Evolutionary conservation across 1,140 invertebrate species (phyloP).

Genomic region (Penaeus chinensis): DNA sequence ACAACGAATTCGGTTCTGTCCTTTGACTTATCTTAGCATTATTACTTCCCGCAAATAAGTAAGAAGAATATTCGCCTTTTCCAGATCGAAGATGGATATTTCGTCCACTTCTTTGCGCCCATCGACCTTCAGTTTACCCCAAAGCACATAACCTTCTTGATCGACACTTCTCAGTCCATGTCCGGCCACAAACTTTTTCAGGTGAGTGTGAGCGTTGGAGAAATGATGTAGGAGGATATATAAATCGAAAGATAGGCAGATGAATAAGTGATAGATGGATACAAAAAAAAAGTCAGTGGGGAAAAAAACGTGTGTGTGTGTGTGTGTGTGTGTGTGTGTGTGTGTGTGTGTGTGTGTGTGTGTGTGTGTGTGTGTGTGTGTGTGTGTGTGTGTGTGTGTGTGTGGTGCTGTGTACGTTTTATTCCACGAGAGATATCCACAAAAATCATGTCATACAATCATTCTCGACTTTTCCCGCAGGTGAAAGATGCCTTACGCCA

Average conservation of each 20-base stretch:
- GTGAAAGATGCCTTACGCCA: slow-evolving; percentile 59
- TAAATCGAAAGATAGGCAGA: too few relatives aligned
- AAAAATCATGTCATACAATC: too few relatives aligned
- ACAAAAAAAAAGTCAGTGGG: too few relatives aligned
- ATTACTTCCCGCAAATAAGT: too few relatives aligned
- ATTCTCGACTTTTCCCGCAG: slow-evolving; percentile 13
- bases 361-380: slow-evolving; percentile 22
- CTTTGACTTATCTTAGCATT: neutral
- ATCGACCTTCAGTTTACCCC: slow-evolving; percentile 72
- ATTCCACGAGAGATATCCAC: too few relatives aligned
- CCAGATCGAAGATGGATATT: slow-evolving; percentile 80
- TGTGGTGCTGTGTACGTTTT: neutral
- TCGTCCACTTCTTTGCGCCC: slow-evolving; percentile 82
- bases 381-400: neutral
- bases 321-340: neutral
- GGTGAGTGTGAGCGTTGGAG: slow-evolving; percentile 66
- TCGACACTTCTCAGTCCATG: slow-evolving; percentile 81
- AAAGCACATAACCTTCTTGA: slow-evolving; percentile 79
- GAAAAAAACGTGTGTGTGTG: too few relatives aligned
- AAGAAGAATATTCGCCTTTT: neutral
- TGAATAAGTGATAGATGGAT: too few relatives aligned
- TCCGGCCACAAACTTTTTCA: slow-evolving; percentile 75
- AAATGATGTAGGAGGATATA: too few relatives aligned
- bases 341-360: slow-evolving; percentile 19
- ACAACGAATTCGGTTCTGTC: too few relatives aligned